Evolutionary conservation across 2,888 invertebrate genomes (phyloP), one percentile per base, ranked within the genome.

Genomic region (Amphipoea lucens): DNA sequence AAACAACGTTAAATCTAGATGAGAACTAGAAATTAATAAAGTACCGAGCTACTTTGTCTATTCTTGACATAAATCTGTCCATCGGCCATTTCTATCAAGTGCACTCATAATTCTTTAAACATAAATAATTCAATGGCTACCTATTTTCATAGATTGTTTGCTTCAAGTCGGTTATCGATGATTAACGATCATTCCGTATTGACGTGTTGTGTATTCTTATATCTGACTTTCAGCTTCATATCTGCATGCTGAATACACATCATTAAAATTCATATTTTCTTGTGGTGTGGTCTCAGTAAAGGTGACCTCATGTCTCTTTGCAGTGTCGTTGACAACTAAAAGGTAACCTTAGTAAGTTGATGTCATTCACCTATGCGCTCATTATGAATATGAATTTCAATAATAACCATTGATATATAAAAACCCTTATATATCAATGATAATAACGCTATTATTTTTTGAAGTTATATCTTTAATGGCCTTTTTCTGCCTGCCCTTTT

Each of bases 131-230:
- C 67, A 74, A 76, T 54, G 70, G 66, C 20, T 57, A 65, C n/a
- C 29, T 83, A 84, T 73, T 85, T 79, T 69, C 68, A 65, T 68
- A 57, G 65, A 68, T 67, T 78, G 71, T 79, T 87, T 79, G 74
- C 75, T 76, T 68, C 65, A 40, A 67, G 23, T 60, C 23, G 67
- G n/a, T 62, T 72, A 87, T 71, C 42, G 67, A 17, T 66, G 67
- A 76, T 76, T 87, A 66, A 76, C n/a, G 75, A 63, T 45, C 74
- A 51, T 76, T 79, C 40, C 29, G 23, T 76, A 51, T 63, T 83
- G 69, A 75, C 40, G 20, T 29, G 63, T 73, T 68, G 65, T 69
- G 65, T 74, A 86, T 77, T 73, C 48, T 29, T 83, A n/a, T 62
- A 74, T 69, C 54, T 78, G 69, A 83, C 74, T 72, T 83, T 75